These are phyloP conservation scores for Megathymus violae DNA, from an alignment of 1,140 invertebrate species.

Conservation along the genomic window DNA sequence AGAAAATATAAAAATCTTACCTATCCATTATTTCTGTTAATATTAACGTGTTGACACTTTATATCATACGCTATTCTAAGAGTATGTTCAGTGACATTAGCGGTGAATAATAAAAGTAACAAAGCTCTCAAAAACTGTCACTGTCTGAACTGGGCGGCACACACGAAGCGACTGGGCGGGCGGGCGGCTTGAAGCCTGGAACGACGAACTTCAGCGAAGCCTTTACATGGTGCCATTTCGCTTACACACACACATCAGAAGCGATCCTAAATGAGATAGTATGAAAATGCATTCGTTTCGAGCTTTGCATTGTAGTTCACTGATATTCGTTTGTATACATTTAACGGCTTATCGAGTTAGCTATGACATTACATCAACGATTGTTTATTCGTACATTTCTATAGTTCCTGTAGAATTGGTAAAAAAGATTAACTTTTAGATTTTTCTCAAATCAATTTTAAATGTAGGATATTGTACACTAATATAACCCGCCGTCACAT, in stretches of 20 bases:
- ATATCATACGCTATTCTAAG: slow-evolving; percentile 2
- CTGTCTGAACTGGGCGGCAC: slow-evolving; percentile 54
- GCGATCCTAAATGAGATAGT: slow-evolving; percentile 46
- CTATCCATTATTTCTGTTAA: slow-evolving; percentile 26
- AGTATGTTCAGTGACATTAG: slow-evolving; percentile 27
- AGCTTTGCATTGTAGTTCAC: slow-evolving; percentile 48
- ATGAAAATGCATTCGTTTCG: slow-evolving; percentile 56
- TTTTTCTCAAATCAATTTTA: too few species aligned
- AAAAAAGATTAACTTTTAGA: too few species aligned
- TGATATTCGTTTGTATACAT: slow-evolving; percentile 16
- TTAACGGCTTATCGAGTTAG: slow-evolving; percentile 16
- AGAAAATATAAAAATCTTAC: slow-evolving; percentile 27
- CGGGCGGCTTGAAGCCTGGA: slow-evolving; percentile 62
- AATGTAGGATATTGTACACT: too few species aligned
- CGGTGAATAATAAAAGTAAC: slow-evolving; percentile 19
- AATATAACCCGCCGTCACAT: too few species aligned
- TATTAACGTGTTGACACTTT: slow-evolving; percentile 10
- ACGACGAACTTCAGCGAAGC: slow-evolving; percentile 49
- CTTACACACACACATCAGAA: slow-evolving; percentile 47
- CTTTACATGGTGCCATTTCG: slow-evolving; percentile 57
- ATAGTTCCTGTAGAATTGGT: too few species aligned
- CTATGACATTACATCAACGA: background rate
- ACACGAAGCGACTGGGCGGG: slow-evolving; percentile 73
- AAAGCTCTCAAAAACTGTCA: background rate
- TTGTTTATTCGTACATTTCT: too few species aligned